These are phyloP conservation scores for Lasioglossum villosulum DNA, from an alignment of 2,888 invertebrate species.

Conservation along the genomic window DNA sequence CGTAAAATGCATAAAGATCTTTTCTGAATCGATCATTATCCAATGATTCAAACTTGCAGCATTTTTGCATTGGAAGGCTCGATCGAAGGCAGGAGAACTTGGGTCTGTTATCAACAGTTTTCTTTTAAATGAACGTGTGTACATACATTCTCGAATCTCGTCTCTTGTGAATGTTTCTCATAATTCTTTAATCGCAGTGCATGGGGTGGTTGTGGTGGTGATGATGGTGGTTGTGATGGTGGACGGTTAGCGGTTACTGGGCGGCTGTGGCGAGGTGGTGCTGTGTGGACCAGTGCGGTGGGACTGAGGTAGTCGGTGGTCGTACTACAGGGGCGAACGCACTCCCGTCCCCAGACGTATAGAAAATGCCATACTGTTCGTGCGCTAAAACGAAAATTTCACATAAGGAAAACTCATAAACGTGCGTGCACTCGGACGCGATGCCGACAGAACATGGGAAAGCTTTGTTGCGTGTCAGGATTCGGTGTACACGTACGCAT, in stretches of 20 bases:
- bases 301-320: constrained; percentile 84
- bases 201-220: constrained; percentile 85
- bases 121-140: constrained; percentile 68
- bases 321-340: constrained; percentile 87
- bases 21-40: not conserved
- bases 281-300: constrained; percentile 87
- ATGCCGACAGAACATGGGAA: constrained; percentile 23
- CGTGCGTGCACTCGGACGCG: constrained; percentile 57
- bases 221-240: constrained; percentile 85
- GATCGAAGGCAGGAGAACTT: not conserved
- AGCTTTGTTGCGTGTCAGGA: constrained; percentile 46
- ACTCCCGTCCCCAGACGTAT: constrained; percentile 85
- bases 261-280: constrained; percentile 87
- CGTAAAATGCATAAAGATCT: not conserved
- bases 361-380: constrained; percentile 85
- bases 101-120: constrained; percentile 30
- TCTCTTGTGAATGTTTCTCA: constrained; percentile 75
- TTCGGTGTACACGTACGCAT: constrained; percentile 14
- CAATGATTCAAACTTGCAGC: not conserved
- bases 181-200: constrained; percentile 80
- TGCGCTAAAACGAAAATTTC: constrained; percentile 84
- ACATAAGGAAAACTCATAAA: constrained; percentile 77
- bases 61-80: not conserved
- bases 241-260: constrained; percentile 87
- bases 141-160: constrained; percentile 77